Percentiles rank a stretch among this genome's conserved stretches.
Evolutionary conservation across 2,797 vertebrate genomes (phyloP).

Genomic region (Chlorospingus semifuscus): DNA sequence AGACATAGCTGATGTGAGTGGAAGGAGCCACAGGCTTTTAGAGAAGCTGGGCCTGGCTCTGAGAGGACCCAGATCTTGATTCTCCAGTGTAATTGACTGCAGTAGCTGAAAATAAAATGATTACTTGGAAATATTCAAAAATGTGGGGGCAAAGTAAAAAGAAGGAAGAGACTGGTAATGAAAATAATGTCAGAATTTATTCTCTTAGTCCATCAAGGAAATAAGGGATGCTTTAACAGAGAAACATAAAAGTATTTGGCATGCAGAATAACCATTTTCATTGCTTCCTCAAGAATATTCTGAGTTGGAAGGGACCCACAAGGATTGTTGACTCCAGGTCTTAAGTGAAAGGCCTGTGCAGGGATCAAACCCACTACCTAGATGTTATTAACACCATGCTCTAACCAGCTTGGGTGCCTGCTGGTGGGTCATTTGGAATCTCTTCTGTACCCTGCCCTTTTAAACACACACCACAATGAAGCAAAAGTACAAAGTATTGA

Average conservation of each 20-base stretch:
- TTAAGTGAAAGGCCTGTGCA: background rate
- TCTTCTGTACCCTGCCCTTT: background rate
- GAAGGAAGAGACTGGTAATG: background rate
- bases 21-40: background rate
- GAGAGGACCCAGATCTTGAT: background rate
- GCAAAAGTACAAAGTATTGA: background rate
- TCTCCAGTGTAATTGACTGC: background rate
- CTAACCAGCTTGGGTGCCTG: background rate
- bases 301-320: background rate
- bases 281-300: background rate
- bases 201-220: background rate
- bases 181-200: background rate
- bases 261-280: background rate
- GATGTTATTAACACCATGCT: background rate
- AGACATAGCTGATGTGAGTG: background rate
- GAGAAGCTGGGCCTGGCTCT: background rate
- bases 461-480: background rate
- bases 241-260: background rate
- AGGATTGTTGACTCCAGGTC: background rate
- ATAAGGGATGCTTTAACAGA: background rate
- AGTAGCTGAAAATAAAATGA: background rate
- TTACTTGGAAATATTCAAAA: background rate
- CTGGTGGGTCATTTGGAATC: background rate
- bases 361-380: background rate
- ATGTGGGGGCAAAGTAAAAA: background rate